phyloP scores from a whole-genome alignment of 2,797 vertebrate genomes.

The Taenioides sp. region DNA sequence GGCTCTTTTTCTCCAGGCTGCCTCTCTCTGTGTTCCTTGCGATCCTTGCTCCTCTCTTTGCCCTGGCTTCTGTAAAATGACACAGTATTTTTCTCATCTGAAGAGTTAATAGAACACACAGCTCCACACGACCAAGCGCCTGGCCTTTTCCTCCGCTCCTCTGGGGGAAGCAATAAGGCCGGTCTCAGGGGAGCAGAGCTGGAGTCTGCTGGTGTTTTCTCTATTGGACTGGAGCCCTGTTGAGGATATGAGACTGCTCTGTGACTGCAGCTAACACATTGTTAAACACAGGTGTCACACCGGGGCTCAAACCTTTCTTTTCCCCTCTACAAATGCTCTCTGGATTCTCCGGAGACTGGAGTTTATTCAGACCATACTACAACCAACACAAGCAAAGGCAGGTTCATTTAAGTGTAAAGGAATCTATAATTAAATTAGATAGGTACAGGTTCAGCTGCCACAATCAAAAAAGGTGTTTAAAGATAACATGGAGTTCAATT shows the following conservation, averaged over 20 bases:
- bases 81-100: slow-evolving; percentile 27
- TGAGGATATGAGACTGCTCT: slow-evolving; percentile 11
- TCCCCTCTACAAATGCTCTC: slow-evolving; percentile 37
- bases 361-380: not conserved
- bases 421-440: no score
- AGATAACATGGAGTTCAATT: no score
- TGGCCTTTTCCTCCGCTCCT: not conserved
- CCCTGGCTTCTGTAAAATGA: slow-evolving; percentile 76
- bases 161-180: slow-evolving; percentile 33
- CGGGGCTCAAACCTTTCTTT: slow-evolving; percentile 29
- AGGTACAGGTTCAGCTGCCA: no score
- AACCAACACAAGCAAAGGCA: not conserved
- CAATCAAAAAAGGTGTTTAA: no score
- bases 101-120: slow-evolving; percentile 23
- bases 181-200: slow-evolving; percentile 27
- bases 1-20: slow-evolving; percentile 78
- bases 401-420: not conserved
- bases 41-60: slow-evolving; percentile 77
- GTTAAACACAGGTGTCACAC: slow-evolving; percentile 15
- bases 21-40: slow-evolving; percentile 70
- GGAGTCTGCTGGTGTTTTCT: slow-evolving; percentile 18
- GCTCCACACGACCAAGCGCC: slow-evolving; percentile 19
- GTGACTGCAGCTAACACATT: slow-evolving; percentile 29
- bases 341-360: slow-evolving; percentile 22
- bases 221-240: slow-evolving; percentile 12